A percentile compares a stretch with the other conserved stretches of the same genome.
phyloP scores from a whole-genome alignment of 2,113 vertebrate species.

The Podiceps cristatus region DNA sequence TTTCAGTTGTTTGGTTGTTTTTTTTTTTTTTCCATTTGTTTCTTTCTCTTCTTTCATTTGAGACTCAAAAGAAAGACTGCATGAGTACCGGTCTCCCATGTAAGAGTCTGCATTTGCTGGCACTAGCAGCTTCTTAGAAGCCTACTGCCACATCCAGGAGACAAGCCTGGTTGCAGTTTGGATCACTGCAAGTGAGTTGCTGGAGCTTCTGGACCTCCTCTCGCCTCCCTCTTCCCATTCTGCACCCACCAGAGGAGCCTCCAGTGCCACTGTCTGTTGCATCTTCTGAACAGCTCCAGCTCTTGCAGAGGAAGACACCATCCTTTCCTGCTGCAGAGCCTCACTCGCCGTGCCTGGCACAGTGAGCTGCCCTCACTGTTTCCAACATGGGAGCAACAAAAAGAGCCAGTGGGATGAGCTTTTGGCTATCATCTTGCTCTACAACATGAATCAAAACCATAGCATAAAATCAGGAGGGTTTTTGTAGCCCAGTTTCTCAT shows the following conservation, averaged over 20 bases:
- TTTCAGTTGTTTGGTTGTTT: not conserved
- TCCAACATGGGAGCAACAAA: not conserved
- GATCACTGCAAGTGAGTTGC: not conserved
- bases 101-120: not conserved
- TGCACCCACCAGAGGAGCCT: not conserved
- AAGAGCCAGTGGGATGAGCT: not conserved
- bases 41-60: not conserved
- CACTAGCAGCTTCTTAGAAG: not conserved
- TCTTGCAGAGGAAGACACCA: not conserved
- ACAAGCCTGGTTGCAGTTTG: not conserved
- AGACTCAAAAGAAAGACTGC: not conserved
- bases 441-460: not conserved
- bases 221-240: not conserved
- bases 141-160: not conserved
- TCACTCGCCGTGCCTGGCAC: not conserved
- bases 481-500: not conserved
- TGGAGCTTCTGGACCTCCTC: not conserved
- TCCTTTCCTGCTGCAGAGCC: not conserved
- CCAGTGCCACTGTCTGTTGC: not conserved
- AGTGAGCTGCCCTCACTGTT: not conserved
- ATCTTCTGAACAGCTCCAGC: not conserved
- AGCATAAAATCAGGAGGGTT: not conserved
- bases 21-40: not conserved
- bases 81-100: not conserved
- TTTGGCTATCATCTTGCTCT: not conserved